Base-by-base conservation (phyloP, 2,888 invertebrate species). In the Cinara cedri region DNA sequence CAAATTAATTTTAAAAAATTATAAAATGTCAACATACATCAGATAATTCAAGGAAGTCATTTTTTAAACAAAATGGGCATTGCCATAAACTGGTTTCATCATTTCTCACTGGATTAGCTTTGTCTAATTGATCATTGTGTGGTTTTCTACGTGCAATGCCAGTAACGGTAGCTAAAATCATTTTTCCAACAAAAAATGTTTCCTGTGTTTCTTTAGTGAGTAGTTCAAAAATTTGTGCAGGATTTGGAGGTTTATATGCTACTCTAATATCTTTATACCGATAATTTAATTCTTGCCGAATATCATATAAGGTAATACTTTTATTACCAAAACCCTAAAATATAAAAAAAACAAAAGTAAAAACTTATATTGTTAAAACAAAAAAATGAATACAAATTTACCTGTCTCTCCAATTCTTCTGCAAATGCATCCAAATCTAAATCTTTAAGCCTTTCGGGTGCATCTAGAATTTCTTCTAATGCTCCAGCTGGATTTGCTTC, bases 381-480 rank as follows among this genome's bases (percentile, higher is more conserved):
- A 78, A 70, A 6, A 21, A n/a, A n/a, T n/a, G 51, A n/a, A 14
- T 49, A 49, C n/a, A 51, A 55, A 51, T 55, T 13, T 11, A 90
- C 91, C 86, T 93, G 98, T 76, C 97, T 89, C 84, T 97, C 95
- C 81, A 99, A 88, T 87, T 99, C 98, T 83, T 96, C 97, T 0
- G 98, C 98, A 85, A 99, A 99, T 0, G 98, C 98, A 86, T 99
- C 98, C 82, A 99, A 88, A 88, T 99, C 98, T 46, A 99, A 89
- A 86, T 99, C 99, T 86, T 96, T 96, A 42, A 97, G 87, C 83
- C 96, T 89, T 85, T 97, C 97, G 0, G 98, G 98, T 11, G 95
- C 92, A 86, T 98, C 97, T 1, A 99, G 88, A 84, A 99, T 98
- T 86, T 98, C 98, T 86, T 98, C 98, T 42, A 99, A 87, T 16